A percentile compares a stretch with the other conserved stretches of the same genome.
These are phyloP conservation scores for Paratilapia polleni DNA, from an alignment of 2,113 vertebrate species.

Conservation along the genomic window DNA sequence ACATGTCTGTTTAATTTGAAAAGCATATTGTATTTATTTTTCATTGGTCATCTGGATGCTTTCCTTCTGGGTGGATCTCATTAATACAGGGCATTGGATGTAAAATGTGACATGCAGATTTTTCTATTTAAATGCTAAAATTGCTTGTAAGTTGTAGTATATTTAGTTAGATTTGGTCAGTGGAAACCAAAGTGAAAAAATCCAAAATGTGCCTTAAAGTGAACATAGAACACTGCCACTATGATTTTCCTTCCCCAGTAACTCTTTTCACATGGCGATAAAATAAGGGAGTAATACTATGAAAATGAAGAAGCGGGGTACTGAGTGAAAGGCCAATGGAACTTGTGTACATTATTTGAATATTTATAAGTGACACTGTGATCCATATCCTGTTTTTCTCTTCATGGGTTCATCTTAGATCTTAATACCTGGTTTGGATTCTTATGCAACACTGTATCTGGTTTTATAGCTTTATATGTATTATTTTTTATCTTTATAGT, in stretches of 20 bases:
- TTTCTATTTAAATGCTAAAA: constrained; percentile 19
- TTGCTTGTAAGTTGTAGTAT: neutral
- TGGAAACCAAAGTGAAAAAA: neutral
- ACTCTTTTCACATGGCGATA: neutral
- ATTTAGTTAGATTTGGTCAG: neutral
- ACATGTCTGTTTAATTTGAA: constrained; percentile 10
- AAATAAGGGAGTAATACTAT: neutral
- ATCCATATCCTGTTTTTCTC: neutral
- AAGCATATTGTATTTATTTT: constrained; percentile 37
- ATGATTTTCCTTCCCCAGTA: neutral
- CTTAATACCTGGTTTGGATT: neutral
- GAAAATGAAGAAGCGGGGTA: neutral
- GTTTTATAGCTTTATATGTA: constrained; percentile 12
- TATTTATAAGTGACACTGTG: constrained; percentile 30
- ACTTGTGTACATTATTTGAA: neutral
- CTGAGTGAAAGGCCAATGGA: neutral
- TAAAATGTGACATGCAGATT: neutral
- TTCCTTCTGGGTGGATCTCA: neutral
- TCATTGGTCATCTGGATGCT: neutral
- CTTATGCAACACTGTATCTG: constrained; percentile 10
- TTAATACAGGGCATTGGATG: neutral
- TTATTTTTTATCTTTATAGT: neutral
- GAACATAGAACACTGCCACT: neutral
- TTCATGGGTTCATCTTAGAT: constrained; percentile 6
- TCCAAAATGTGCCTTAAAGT: constrained; percentile 70